Evolutionary conservation across 2,113 vertebrate genomes (phyloP), one percentile per base, ranked within the genome.

Genomic region (Lanius collurio): DNA sequence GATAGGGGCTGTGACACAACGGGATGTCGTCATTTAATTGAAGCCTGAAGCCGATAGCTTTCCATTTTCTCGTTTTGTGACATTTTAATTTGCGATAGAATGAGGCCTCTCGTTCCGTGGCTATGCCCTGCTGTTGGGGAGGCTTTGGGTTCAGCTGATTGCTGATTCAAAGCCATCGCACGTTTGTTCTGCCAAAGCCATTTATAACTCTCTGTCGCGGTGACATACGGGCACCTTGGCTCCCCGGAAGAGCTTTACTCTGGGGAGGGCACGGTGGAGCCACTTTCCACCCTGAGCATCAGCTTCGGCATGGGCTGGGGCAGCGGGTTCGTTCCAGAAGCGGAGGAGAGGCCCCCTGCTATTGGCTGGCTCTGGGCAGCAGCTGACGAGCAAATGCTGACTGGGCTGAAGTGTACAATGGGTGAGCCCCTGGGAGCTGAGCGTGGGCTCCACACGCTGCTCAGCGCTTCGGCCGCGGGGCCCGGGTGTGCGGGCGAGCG

Each of bases 151-250:
- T 90, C 9, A 2, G 91, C 94, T 35, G 86, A 90, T 65, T 76
- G 83, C 79, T 96, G 93, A 94, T 96, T 97, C 96, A 95, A 95
- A 98, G 97, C 96, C 97, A 70, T 53, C 0, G 64, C 95, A 87
- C 76, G 64, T 95, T 97, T 73, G 30, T 15, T 56, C 92, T 94
- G 97, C 97, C 97, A 97, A 95, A 97, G 96, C 97, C 98, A 97
- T 98, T 98, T 98, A 97, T 98, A 98, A 97, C 97, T 91, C 91
- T 81, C 86, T 15, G 92, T 79, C 41, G n/a, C 76, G n/a, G 90
- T 91, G 84, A 83, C 97, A 93, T 94, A 96, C 71, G 90, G 96
- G 97, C 91, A 82, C 86, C 91, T 77, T 73, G 63, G 68, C 59
- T 95, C 83, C 86, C 96, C 81, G 87, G 95, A 94, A 96, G 92